These are phyloP conservation scores for Nothobranchius furzeri DNA, from an alignment of 2,113 vertebrate species.

Conservation along the genomic window DNA sequence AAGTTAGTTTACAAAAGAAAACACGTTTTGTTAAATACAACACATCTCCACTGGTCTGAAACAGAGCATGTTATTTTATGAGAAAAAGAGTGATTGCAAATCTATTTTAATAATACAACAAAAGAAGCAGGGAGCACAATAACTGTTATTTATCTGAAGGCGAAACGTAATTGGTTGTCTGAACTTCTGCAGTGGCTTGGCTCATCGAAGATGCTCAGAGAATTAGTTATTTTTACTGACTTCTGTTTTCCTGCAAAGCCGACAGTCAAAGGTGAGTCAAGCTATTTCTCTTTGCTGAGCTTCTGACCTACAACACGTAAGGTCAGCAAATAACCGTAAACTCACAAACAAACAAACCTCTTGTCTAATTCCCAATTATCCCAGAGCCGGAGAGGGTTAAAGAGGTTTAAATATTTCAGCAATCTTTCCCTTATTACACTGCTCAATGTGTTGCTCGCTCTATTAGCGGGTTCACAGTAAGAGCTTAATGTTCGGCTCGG, in stretches of 20 bases:
- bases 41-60: slow-evolving; percentile 2
- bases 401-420: slow-evolving; percentile 51
- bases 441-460: slow-evolving; percentile 30
- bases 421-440: slow-evolving; percentile 44
- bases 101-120: slow-evolving; percentile 37
- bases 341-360: slow-evolving; percentile 4
- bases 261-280: slow-evolving; percentile 1
- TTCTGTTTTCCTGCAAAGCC: slow-evolving; percentile 8
- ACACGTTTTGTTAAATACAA: slow-evolving; percentile 3
- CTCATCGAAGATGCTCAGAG: slow-evolving; percentile 28
- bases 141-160: slow-evolving; percentile 48
- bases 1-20: too few relatives aligned
- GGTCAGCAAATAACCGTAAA: slow-evolving; percentile 12
- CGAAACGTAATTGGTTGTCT: slow-evolving; percentile 25
- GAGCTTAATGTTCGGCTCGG: slow-evolving; percentile 49
- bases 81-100: neutral
- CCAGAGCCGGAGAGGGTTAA: slow-evolving; percentile 34
- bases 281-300: slow-evolving; percentile 27
- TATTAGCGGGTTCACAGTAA: slow-evolving; percentile 40
- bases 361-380: slow-evolving; percentile 20
- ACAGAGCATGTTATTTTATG: slow-evolving; percentile 8
- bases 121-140: slow-evolving; percentile 31
- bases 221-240: neutral
- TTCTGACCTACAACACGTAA: slow-evolving; percentile 4
- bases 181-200: slow-evolving; percentile 23